phyloP scores from a whole-genome alignment of 2,797 vertebrate genomes.

The Rachycentron canadum region DNA sequence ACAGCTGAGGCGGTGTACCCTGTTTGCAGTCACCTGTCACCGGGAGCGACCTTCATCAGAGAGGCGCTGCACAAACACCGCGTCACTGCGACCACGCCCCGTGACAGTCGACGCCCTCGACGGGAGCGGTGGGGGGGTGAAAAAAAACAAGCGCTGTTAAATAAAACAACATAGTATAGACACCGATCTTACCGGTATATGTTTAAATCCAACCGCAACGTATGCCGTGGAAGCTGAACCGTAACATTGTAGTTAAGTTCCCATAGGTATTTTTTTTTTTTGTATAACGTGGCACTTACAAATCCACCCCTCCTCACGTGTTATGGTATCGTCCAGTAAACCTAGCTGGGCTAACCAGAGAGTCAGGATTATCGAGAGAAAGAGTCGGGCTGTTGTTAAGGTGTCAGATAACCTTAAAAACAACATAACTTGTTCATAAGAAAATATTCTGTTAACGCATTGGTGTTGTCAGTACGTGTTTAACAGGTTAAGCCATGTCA shows the following conservation, averaged over 20 bases:
- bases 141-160: rapidly evolving
- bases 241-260: rapidly evolving
- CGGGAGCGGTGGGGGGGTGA: not conserved
- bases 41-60: slow-evolving; percentile 60
- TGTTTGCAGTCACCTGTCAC: slow-evolving; percentile 61
- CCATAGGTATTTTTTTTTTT: rapidly evolving
- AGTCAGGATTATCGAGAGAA: slow-evolving; percentile 44
- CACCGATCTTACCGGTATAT: rapidly evolving
- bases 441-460: not conserved
- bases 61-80: slow-evolving; percentile 60
- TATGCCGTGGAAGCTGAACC: rapidly evolving
- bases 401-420: slow-evolving; percentile 34
- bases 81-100: slow-evolving; percentile 70
- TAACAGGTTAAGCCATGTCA: slow-evolving; percentile 86
- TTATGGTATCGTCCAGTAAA: slow-evolving; percentile 72
- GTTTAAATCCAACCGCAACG: rapidly evolving
- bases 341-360: slow-evolving; percentile 51
- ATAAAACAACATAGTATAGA: not conserved
- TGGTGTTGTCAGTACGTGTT: slow-evolving; percentile 3
- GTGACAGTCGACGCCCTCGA: not conserved
- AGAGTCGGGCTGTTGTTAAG: slow-evolving; percentile 2
- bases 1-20: not conserved
- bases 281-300: rapidly evolving
- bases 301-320: rapidly evolving
- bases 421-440: slow-evolving; percentile 19